Conservation (phyloP, 35 echinoderm and acorn worm species). For the Anneissia japonica region DNA sequence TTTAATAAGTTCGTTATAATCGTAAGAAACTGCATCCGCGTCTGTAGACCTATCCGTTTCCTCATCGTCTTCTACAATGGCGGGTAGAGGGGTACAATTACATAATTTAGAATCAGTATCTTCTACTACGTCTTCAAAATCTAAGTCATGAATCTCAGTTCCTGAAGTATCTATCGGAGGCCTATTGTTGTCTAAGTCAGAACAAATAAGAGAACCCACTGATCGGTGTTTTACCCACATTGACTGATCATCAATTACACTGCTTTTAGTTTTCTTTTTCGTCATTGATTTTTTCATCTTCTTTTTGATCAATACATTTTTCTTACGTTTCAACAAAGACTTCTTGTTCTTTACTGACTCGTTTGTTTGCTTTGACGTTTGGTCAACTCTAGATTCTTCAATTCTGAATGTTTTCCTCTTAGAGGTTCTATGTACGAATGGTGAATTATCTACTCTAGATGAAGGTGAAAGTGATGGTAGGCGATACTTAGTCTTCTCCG, state of each 20-base stretch:
- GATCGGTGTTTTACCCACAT: too few relatives aligned
- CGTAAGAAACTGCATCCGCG: not conserved
- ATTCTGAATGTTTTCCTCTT: not conserved
- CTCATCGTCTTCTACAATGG: not conserved
- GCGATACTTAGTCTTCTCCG: not conserved
- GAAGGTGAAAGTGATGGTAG: not conserved
- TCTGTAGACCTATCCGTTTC: not conserved
- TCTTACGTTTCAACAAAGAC: not conserved
- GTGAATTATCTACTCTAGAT: not conserved
- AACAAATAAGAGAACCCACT: too few relatives aligned
- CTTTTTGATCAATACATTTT: not conserved
- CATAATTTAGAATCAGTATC: not conserved
- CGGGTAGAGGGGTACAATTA: not conserved
- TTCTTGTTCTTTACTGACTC: not conserved
- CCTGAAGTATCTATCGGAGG: too few relatives aligned
- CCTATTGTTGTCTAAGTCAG: too few relatives aligned
- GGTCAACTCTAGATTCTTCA: not conserved
- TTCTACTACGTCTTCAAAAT: not conserved
- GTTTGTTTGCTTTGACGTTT: not conserved
- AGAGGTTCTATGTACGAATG: not conserved
- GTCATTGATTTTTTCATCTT: not conserved
- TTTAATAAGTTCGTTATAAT: not conserved
- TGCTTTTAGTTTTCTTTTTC: not conserved
- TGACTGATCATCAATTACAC: too few relatives aligned
- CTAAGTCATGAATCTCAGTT: too few relatives aligned